Evolutionary conservation across 2,888 invertebrate genomes (phyloP), one percentile per base, ranked within the genome.

Genomic region (Xestia rhomboidea): DNA sequence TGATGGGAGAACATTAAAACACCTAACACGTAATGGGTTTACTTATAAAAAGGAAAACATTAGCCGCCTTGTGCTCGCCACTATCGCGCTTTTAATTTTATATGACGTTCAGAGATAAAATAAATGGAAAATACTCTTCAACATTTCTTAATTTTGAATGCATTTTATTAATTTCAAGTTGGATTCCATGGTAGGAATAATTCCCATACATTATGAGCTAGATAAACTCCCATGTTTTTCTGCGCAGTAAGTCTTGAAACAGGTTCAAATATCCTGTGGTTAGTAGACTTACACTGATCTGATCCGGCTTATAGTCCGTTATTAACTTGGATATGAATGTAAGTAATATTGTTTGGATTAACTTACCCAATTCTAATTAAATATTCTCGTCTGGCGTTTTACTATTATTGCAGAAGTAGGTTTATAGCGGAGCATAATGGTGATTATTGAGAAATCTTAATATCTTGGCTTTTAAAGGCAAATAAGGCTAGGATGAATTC

Each of bases 1-100:
- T 67, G 73, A 74, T 70, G 13, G 38, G 30, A 41, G 27, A 68
- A 64, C 76, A 83, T 83, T 87, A 83, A 79, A 83, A 84, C 81
- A 66, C 80, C 62, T 82, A 83, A 89, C 81, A 86, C 81, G 77
- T 83, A 84, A 85, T 81, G 82, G 72, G 54, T 76, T 87, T 79
- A 83, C 79, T 80, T 81, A 74, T 71, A 81, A 82, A 89, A 89
- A 83, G 54, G 63, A 83, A 82, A 84, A 88, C 73, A 82, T 82
- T 77, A 68, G 76, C 71, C 76, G 79, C 80, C 77, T 82, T 89
- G 76, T 79, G 76, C 76, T 51, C 68, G 81, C 88, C 89, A 89
- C 85, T 85, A 89, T 89, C 88, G 77, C 62, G 60, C 46, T 72
- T 89, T 89, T 88, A 87, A 87, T 87, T 87, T 88, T 82, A 89